phyloP scores from a whole-genome alignment of 2,888 invertebrate genomes.

The Cantharis nigra region DNA sequence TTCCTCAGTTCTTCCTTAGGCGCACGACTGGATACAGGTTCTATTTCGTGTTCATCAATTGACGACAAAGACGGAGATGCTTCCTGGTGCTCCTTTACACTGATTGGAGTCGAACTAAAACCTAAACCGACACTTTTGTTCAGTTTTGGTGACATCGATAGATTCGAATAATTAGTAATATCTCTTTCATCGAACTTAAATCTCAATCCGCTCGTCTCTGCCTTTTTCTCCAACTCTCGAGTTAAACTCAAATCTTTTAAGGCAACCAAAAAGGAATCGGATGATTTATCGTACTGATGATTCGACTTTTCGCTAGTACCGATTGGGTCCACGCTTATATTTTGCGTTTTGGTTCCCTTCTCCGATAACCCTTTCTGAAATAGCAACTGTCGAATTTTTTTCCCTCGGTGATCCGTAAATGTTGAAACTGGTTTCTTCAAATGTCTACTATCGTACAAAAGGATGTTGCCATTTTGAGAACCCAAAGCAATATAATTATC shows the following conservation, averaged over 20 bases:
- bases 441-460: constrained; percentile 63
- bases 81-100: background rate
- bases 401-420: constrained; percentile 58
- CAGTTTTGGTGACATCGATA: background rate
- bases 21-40: background rate
- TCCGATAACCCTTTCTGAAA: constrained; percentile 50
- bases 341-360: background rate
- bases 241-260: background rate
- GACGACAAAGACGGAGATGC: background rate
- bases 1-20: background rate
- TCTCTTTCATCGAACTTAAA: constrained; percentile 34
- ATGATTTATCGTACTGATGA: background rate
- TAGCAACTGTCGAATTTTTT: constrained; percentile 56
- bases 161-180: background rate
- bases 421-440: constrained; percentile 57
- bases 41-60: background rate
- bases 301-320: background rate
- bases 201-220: constrained; percentile 3
- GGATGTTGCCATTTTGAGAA: constrained; percentile 59
- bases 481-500: constrained; percentile 61
- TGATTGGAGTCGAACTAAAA: constrained; percentile 20
- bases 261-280: background rate
- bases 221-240: background rate
- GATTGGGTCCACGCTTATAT: background rate
- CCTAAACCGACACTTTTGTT: background rate